Percentiles rank a stretch among this genome's conserved stretches.
These are phyloP conservation scores for Mus minutoides DNA, from an alignment of 2,797 vertebrate species.

Conservation along the genomic window DNA sequence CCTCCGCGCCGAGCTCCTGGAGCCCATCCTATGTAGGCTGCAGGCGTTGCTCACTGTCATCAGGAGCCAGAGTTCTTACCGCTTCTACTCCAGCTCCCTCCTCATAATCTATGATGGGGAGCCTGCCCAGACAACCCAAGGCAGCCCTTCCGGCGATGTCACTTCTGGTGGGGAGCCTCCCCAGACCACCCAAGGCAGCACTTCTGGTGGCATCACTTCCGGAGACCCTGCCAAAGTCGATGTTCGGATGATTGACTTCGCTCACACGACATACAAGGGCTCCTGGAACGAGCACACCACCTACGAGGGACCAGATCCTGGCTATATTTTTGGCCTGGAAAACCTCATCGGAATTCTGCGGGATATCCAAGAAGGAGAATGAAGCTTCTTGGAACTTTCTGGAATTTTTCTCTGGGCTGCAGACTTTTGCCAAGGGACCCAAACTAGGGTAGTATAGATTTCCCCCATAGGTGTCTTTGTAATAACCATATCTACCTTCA, in stretches of 20 bases:
- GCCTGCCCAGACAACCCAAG: background rate
- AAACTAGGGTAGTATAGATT: background rate
- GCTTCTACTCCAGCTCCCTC: slow-evolving; percentile 90
- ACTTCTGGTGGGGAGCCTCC: slow-evolving; percentile 69
- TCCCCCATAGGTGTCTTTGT: background rate
- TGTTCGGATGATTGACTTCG: slow-evolving; percentile 90
- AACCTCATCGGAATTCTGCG: slow-evolving; percentile 89
- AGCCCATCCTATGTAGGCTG: slow-evolving; percentile 84
- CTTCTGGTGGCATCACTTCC: background rate
- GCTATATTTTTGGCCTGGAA: slow-evolving; percentile 90
- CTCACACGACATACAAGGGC: slow-evolving; percentile 88
- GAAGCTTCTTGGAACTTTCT: slow-evolving; percentile 46
- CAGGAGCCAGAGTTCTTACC: slow-evolving; percentile 87
- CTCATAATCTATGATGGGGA: slow-evolving; percentile 89
- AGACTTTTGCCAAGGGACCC: slow-evolving; percentile 61
- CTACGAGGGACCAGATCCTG: slow-evolving; percentile 86
- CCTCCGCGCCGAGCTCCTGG: slow-evolving; percentile 84
- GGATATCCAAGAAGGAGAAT: slow-evolving; percentile 82
- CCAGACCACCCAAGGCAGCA: background rate
- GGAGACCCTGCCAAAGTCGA: slow-evolving; percentile 73
- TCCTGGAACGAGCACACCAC: slow-evolving; percentile 77
- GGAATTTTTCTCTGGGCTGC: slow-evolving; percentile 45
- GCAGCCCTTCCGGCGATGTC: background rate
- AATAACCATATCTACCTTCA: background rate
- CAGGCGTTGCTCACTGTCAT: slow-evolving; percentile 85